Base-by-base conservation (phyloP, 2,113 vertebrate genomes). In the Heterotis niloticus region DNA sequence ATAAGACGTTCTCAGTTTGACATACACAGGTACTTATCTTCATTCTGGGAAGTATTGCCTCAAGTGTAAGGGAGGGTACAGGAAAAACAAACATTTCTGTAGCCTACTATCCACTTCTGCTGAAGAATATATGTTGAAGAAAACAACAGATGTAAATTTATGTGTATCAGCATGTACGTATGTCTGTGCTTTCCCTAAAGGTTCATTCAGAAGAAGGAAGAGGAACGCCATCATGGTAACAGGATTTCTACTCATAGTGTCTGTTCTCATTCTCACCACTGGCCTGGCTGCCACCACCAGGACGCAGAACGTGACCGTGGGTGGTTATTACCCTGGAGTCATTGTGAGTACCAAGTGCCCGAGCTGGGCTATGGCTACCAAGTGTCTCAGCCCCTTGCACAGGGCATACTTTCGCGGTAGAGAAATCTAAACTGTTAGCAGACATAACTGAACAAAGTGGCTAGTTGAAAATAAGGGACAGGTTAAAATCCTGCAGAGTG, bases 301-400 rank as follows among this genome's bases (percentile, higher is more conserved):
- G 92, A 98, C 96, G 51, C 95, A 98, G 91, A 98, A 99, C 93
- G 96, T 98, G 88, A 97, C 97, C 0, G 97, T 99, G 60, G 96
- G 98, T 87, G 96, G 98, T 81, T 99, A 99, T 91, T 99, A 99
- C 89, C 95, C 98, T 0, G 98, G 98, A 88, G 93, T 96, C 86
- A 98, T 99, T 87, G 97, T 99, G 93, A 98, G 98, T 97, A 24
- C 24, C 5, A 28, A n/a, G 29, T 7, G 17, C 28, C 59, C 60
- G 60, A 4, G 4, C 60, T 20, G 20, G 0, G 20, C 14, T 14
- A 14, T 4, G 14, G 5, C 60, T 10, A 62, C 20, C 60, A 7
- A 44, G 34, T 4, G 34, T 2, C 34, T 44, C 34, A 44, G 7
- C 34, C 34, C 3, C 34, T 7, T 44, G 34, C 34, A 44, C 7